These are phyloP conservation scores for Philhelius pedissequus DNA, from an alignment of 2,888 invertebrate genomes.

Conservation along the genomic window DNA sequence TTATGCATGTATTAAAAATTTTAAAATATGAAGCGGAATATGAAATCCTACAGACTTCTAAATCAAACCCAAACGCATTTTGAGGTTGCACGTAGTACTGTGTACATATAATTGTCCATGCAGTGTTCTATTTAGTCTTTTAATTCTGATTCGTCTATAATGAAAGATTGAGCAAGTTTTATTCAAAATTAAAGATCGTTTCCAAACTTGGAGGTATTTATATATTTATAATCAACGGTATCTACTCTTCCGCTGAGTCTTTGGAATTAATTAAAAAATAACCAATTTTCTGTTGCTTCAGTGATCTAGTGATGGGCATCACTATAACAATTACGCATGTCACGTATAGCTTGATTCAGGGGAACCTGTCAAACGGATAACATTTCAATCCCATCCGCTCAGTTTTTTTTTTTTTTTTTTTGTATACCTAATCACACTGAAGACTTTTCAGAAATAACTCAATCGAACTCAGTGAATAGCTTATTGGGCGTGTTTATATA, in stretches of 20 bases:
- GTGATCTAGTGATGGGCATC: constrained; percentile 2
- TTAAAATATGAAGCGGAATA: too few relatives aligned
- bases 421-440: constrained; percentile 10
- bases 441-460: constrained; percentile 56
- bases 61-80: too few relatives aligned
- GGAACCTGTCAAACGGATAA: constrained; percentile 51
- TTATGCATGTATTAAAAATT: too few relatives aligned
- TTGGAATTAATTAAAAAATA: constrained; percentile 20
- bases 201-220: too few relatives aligned
- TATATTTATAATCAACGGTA: background rate
- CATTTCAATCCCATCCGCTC: constrained; percentile 36
- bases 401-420: background rate
- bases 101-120: too few relatives aligned
- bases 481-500: background rate
- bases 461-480: constrained; percentile 14
- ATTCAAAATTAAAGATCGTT: too few relatives aligned
- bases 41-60: too few relatives aligned
- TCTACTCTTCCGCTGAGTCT: background rate
- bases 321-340: constrained; percentile 30
- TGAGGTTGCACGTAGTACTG: too few relatives aligned
- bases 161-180: too few relatives aligned
- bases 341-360: constrained; percentile 61
- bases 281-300: background rate
- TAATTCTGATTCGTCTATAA: too few relatives aligned
- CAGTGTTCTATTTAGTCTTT: too few relatives aligned